A percentile compares a stretch with the other conserved stretches of the same genome.
phyloP scores from a whole-genome alignment of 2,888 invertebrate genomes.

The Aethes cnicana region DNA sequence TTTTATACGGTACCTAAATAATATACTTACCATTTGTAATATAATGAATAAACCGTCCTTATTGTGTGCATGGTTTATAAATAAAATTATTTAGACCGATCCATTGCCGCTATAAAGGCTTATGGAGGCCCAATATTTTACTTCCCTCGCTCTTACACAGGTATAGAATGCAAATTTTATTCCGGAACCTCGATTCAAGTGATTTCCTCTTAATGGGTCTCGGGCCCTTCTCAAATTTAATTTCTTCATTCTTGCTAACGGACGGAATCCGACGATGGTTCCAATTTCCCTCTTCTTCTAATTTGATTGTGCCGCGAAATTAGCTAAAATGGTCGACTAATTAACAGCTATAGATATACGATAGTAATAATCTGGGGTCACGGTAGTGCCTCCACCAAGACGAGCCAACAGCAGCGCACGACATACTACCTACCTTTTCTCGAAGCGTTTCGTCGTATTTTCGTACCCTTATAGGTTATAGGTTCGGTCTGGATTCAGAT shows the following conservation, averaged over 20 bases:
- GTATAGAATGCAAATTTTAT: conserved; percentile 26
- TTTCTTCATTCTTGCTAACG: conserved; percentile 19
- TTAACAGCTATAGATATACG: not conserved
- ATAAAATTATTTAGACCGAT: conserved; percentile 13
- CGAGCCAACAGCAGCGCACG: too few relatives aligned
- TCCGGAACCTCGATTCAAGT: conserved; percentile 10
- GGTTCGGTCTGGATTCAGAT: too few relatives aligned
- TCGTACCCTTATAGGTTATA: too few relatives aligned
- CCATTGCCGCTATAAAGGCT: conserved; percentile 19
- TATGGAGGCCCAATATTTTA: conserved; percentile 18
- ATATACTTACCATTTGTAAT: too few relatives aligned
- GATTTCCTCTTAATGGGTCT: conserved; percentile 24
- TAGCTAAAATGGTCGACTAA: not conserved
- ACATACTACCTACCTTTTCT: too few relatives aligned
- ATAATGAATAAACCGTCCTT: too few relatives aligned
- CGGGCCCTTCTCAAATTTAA: conserved; percentile 19
- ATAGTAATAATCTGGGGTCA: too few relatives aligned
- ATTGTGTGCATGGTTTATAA: too few relatives aligned
- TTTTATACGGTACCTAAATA: too few relatives aligned
- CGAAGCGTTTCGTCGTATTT: too few relatives aligned
- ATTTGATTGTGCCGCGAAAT: not conserved
- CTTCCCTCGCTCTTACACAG: conserved; percentile 21
- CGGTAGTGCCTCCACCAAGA: too few relatives aligned
- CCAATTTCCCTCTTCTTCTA: not conserved
- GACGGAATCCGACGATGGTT: not conserved